A percentile compares a stretch with the other conserved stretches of the same genome.
Evolutionary conservation across 2,797 vertebrate genomes (phyloP).

Genomic region (Psittacula derbiana): DNA sequence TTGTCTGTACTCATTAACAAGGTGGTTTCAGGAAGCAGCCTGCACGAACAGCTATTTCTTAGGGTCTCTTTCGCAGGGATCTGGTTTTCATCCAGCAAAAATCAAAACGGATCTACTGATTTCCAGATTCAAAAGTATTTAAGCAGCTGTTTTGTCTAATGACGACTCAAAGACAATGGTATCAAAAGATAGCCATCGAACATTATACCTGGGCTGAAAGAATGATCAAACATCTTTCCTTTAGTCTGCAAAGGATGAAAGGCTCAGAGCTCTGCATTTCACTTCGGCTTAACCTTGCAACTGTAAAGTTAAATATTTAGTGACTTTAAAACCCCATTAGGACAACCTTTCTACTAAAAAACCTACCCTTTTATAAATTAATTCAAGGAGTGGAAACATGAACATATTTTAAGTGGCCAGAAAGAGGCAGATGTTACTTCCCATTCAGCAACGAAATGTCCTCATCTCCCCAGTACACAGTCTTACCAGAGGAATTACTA

Average conservation of each 20-base stretch:
- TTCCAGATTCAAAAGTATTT: not conserved
- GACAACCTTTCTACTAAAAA: not conserved
- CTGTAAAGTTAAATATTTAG: not conserved
- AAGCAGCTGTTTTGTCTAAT: not conserved
- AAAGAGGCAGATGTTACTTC: not conserved
- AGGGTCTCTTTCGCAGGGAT: not conserved
- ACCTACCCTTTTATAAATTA: not conserved
- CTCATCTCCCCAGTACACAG: not conserved
- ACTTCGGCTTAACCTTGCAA: not conserved
- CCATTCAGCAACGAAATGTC: not conserved
- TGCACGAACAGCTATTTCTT: not conserved
- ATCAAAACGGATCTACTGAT: not conserved
- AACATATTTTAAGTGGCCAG: not conserved
- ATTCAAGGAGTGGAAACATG: accelerated
- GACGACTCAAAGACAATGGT: not conserved
- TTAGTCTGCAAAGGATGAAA: not conserved
- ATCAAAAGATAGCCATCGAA: not conserved
- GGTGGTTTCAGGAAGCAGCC: not conserved
- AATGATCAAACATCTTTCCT: not conserved
- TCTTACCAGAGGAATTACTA: not conserved
- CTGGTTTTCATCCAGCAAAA: not conserved
- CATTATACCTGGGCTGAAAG: not conserved
- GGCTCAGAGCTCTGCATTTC: not conserved
- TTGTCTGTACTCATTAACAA: not conserved
- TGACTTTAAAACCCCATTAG: not conserved